Conservation (phyloP, 2,797 vertebrate genomes). For the Apogon hyalosoma region DNA sequence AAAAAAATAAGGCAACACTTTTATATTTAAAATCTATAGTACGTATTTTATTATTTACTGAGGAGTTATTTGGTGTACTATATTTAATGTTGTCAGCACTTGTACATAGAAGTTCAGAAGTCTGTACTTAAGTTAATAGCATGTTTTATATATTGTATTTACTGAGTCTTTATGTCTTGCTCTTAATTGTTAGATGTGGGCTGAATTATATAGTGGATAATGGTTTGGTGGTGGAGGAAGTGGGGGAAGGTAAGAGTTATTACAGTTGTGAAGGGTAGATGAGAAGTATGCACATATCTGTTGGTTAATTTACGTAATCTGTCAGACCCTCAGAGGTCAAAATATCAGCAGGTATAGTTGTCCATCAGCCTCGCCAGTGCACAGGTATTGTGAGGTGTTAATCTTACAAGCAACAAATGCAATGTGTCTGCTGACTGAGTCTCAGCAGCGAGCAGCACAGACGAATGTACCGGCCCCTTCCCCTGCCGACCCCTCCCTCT, state of each 20-base stretch:
- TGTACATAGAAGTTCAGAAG: neutral
- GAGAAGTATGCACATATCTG: neutral
- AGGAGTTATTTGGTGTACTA: neutral
- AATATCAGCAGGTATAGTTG: neutral
- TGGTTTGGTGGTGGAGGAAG: neutral
- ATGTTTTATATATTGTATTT: slow-evolving; percentile 25
- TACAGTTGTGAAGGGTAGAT: neutral
- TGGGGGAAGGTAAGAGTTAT: neutral
- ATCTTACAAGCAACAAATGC: slow-evolving; percentile 59
- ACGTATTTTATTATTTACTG: neutral
- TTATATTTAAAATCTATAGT: neutral
- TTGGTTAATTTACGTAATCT: neutral
- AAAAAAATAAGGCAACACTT: neutral
- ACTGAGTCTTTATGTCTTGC: slow-evolving; percentile 16
- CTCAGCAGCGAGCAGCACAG: slow-evolving; percentile 37
- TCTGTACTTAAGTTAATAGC: slow-evolving; percentile 6
- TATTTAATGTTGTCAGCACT: neutral
- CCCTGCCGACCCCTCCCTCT: slow-evolving; percentile 7
- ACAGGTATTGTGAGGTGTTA: slow-evolving; percentile 49
- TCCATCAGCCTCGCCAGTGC: neutral
- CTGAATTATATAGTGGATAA: slow-evolving; percentile 4
- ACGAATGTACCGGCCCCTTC: slow-evolving; percentile 6
- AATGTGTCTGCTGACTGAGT: slow-evolving; percentile 49
- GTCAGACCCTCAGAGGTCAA: neutral
- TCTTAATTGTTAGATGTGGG: neutral